Evolutionary conservation across 2,113 vertebrate species (phyloP), one percentile per base, ranked within the genome.

Genomic region (Crotalus tigris): DNA sequence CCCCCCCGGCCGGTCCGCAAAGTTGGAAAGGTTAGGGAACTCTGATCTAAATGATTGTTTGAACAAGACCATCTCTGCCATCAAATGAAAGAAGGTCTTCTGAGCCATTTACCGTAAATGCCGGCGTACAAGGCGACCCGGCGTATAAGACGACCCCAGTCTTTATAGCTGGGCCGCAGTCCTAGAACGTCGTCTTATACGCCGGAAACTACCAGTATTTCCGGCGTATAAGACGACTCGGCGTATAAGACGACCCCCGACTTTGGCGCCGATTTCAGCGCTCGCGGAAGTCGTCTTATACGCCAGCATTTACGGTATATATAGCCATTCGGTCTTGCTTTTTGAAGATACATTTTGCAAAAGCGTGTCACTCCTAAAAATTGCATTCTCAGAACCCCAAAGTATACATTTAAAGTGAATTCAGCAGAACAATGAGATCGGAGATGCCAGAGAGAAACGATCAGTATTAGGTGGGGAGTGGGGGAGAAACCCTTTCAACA

Each of bases 371-470:
- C 85, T 55, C 10, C 7, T 2, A 57, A 81, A 51, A 24, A 44
- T 46, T n/a, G 61, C 23, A 46, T 46, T 75, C 61, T 81, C 33
- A n/a, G 13, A 81, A 75, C 23, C 46, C 1, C 1, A 29, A 53
- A 49, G n/a, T 26, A 24, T 29, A 39, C 5, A 19, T 81, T 39
- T 81, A 39, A 23, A 23, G 44, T n/a, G 26, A 86, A 12, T 19
- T 21, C 1, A 69, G 59, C n/a, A 17, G 64, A 81, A 46, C 33
- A 9, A 55, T 23, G 86, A 23, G 24, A 39, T 92, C 19, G 39
- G 29, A 55, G 51, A 93, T 95, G 94, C n/a, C 64, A 91, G 91
- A n/a, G 92, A 3, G 90, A 92, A 51, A 93, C 54, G 7, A 88
- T 44, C 64, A 91, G 64, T 9, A 29, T 46, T 93, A 89, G 33